These are phyloP conservation scores for Mormyrus iriodes DNA, from an alignment of 2,113 vertebrate genomes.

Conservation along the genomic window DNA sequence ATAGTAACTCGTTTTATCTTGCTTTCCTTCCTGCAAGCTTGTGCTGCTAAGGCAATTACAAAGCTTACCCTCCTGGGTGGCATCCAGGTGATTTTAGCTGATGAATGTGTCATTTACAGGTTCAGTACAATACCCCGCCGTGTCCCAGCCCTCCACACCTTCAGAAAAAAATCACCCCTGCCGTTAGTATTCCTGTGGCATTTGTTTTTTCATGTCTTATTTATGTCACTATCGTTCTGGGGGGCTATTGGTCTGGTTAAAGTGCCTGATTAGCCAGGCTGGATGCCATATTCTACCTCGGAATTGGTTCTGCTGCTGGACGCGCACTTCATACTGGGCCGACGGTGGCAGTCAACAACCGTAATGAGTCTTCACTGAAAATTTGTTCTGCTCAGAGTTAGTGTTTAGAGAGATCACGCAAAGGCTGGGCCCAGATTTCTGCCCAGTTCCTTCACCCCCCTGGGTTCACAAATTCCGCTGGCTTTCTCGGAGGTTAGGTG, in stretches of 20 bases:
- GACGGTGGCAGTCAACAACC: not conserved
- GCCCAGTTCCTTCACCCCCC: not conserved
- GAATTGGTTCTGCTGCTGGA: not conserved
- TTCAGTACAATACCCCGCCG: not conserved
- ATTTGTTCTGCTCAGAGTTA: not conserved
- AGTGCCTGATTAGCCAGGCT: not conserved
- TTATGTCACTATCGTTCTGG: not conserved
- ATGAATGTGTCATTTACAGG: slow-evolving; percentile 3
- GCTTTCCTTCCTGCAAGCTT: not conserved
- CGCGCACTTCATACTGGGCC: too few species aligned
- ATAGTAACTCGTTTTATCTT: not conserved
- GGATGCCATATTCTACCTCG: not conserved
- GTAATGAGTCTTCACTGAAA: not conserved
- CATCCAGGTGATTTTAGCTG: not conserved
- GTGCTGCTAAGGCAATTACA: not conserved
- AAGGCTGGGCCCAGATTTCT: not conserved
- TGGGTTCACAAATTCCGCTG: not conserved
- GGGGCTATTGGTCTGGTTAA: not conserved
- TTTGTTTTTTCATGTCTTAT: not conserved
- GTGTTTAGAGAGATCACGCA: not conserved
- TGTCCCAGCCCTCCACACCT: not conserved
- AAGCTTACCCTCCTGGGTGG: not conserved
- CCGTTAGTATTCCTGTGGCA: not conserved
- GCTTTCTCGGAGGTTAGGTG: too few species aligned
- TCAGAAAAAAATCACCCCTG: not conserved